Base-by-base conservation (phyloP, 1,140 invertebrate species). In the Yoshiicerus persimilis region DNA sequence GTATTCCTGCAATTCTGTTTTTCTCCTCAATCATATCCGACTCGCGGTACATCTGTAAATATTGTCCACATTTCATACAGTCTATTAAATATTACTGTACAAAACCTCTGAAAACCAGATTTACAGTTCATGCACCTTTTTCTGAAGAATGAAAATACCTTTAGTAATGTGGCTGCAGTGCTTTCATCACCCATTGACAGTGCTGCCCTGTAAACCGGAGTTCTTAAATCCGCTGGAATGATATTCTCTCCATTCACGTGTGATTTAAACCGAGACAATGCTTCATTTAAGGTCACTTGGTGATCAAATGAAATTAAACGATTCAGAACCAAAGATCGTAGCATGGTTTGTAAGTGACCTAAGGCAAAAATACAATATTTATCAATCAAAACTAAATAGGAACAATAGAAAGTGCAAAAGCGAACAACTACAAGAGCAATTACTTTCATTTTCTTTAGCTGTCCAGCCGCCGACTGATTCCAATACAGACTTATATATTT, bases 21-120 rank as follows among this genome's bases (percentile, higher is more conserved):
- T 98, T 98, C 92, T 99, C 97, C 92, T 99, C 98, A 88, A 97
- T 96, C 83, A 98, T 93, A 92, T 98, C 97, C 11, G 96, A 94
- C 62, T 96, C 95, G 88, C 96, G 94, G 92, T 98, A 98, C 80
- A 99, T 92, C 93, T 95, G 87, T 36, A 92, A n/a, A n/a, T n/a
- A n/a, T n/a, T n/a, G n/a, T n/a, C n/a, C n/a, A n/a, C n/a, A n/a
- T n/a, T n/a, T n/a, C n/a, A n/a, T n/a, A n/a, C n/a, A n/a, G n/a
- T n/a, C n/a, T n/a, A n/a, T n/a, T n/a, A n/a, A n/a, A n/a, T n/a
- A n/a, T n/a, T n/a, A n/a, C n/a, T n/a, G n/a, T n/a, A n/a, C n/a
- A n/a, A n/a, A n/a, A n/a, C n/a, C n/a, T n/a, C n/a, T n/a, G n/a
- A n/a, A n/a, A n/a, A n/a, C n/a, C n/a, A n/a, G n/a, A n/a, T n/a